These are phyloP conservation scores for Xylota sylvarum DNA, from an alignment of 2,888 invertebrate species.

Conservation along the genomic window DNA sequence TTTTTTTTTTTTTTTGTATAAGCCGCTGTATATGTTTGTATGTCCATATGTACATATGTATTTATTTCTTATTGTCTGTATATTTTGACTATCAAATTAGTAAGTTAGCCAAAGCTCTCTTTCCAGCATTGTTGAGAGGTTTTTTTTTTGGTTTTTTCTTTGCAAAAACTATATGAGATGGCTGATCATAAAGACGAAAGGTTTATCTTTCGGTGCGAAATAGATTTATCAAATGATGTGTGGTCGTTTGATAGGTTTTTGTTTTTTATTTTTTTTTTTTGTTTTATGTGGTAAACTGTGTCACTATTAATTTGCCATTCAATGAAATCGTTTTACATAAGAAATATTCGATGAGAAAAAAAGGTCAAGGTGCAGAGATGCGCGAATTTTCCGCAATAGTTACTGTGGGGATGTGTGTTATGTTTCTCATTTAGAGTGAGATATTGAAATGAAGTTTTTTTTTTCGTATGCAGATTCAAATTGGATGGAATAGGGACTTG, in stretches of 20 bases:
- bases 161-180: constrained; percentile 19
- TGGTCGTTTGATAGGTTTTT: constrained; percentile 42
- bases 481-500: constrained; percentile 32
- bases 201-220: constrained; percentile 60
- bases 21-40: constrained; percentile 19
- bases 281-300: constrained; percentile 48
- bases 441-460: constrained; percentile 10
- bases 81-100: constrained; percentile 67
- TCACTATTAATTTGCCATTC: constrained; percentile 64
- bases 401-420: constrained; percentile 3
- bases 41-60: constrained; percentile 22
- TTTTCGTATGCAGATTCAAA: constrained; percentile 41
- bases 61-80: constrained; percentile 32
- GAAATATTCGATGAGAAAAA: constrained; percentile 45
- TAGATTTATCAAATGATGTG: constrained; percentile 53
- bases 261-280: constrained; percentile 22
- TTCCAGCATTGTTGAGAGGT: constrained; percentile 18
- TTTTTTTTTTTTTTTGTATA: constrained; percentile 43
- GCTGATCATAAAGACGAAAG: constrained; percentile 64
- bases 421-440: constrained; percentile 17
- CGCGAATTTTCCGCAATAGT: constrained; percentile 62
- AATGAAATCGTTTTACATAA: constrained; percentile 57
- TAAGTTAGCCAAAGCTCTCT: constrained; percentile 43
- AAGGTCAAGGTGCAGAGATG: constrained; percentile 72
- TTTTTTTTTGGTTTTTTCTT: constrained; percentile 21